Percentiles rank a stretch among this genome's conserved stretches.
Evolutionary conservation across 1,140 invertebrate genomes (phyloP).

Genomic region (Elysia chlorotica): DNA sequence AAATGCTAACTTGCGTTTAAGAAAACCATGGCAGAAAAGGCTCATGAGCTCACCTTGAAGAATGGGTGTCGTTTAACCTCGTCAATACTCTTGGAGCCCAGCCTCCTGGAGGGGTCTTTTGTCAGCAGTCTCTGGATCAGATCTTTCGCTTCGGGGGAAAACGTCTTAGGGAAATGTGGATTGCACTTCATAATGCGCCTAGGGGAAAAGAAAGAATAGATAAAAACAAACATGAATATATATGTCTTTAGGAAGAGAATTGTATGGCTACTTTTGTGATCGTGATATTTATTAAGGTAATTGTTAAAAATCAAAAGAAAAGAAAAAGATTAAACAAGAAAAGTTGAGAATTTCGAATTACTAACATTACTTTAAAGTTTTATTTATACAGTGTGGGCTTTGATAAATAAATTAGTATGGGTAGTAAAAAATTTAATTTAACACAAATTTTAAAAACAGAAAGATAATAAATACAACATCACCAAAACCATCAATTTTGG

Average conservation of each 20-base stretch:
- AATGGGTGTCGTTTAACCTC: constrained; percentile 94
- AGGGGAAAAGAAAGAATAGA: constrained; percentile 23
- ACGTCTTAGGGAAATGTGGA: constrained; percentile 80
- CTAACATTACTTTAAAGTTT: no score
- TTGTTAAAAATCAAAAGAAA: no score
- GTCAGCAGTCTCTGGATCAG: constrained; percentile 79
- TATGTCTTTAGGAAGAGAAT: neutral
- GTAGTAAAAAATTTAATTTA: neutral
- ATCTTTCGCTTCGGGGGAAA: constrained; percentile 69
- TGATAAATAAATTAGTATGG: neutral
- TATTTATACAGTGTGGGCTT: no score
- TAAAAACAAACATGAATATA: constrained; percentile 7
- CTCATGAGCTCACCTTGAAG: constrained; percentile 88
- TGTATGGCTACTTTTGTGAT: neutral
- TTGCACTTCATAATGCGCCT: constrained; percentile 83
- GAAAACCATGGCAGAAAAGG: no score
- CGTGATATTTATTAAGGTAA: neutral
- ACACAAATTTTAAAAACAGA: neutral
- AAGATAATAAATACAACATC: no score
- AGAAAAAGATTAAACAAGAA: no score
- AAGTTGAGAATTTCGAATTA: no score
- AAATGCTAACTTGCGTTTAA: no score
- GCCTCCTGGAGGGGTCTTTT: constrained; percentile 81
- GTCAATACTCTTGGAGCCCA: constrained; percentile 77
- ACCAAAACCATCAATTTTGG: no score